Evolutionary conservation across 2,888 invertebrate species (phyloP), one percentile per base, ranked within the genome.

Genomic region (Agrilus cyanescens): DNA sequence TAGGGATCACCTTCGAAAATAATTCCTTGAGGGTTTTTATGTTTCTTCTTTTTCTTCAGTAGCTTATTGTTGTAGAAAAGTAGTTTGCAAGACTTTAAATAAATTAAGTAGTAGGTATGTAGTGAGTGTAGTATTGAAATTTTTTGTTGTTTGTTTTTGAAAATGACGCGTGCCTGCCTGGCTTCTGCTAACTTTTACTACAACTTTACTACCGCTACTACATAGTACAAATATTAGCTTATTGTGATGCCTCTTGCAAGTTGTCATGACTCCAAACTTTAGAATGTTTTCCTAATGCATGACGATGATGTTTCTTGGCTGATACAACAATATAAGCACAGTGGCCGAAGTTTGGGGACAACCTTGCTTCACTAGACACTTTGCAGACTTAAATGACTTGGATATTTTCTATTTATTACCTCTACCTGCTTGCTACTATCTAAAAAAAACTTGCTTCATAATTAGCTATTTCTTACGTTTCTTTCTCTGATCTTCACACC

Each of bases 221-320:
- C 25, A 25, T 8, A 25, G 25, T 39, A 39, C 15, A 43, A 39
- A 41, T 44, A 38, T 25, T 25, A 25, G 25, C 25, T 25, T 25
- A 25, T 25, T 25, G 25, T 25, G 25, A 25, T 25, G 39, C 47
- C 50, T 52, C 53, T 59, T 64, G 65, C 66, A 65, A 66, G 64
- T 65, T 62, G 63, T 63, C 62, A 65, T 66, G 66, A 66, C 65
- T 63, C 57, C 57, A 61, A 51, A 60, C 56, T 63, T 63, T 59
- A 49, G 47, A 49, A 53, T 60, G 59, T 60, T 62, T 63, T 63
- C 60, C 59, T 64, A 60, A 61, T 60, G 62, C 63, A 63, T 64
- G 64, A 66, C 62, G 59, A 54, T 57, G 25, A 61, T 59, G 57
- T 54, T 60, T 62, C 58, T 60, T 49, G 58, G 60, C 58, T 60